phyloP scores from a whole-genome alignment of 30 jellyfish, hydroid and myxozoan genomes.

The Sanderia malayensis region DNA sequence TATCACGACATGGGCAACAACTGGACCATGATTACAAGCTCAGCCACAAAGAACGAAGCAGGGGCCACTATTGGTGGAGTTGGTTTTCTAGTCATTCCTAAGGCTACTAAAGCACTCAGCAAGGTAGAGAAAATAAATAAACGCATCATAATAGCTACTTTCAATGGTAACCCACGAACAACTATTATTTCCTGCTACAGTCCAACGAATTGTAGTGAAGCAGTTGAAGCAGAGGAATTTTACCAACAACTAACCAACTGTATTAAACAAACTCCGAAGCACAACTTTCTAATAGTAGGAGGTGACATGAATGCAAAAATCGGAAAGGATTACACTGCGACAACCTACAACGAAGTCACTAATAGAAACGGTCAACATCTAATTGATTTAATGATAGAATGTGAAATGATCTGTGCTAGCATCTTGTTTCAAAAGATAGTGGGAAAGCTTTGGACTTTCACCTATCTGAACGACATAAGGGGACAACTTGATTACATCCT shows the following conservation, averaged over 20 bases:
- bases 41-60: conserved; percentile 15
- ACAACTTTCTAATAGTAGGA: background rate
- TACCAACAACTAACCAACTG: background rate
- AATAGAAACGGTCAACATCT: too few species aligned
- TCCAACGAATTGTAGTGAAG: background rate
- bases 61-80: conserved; percentile 1
- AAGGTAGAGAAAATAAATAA: background rate
- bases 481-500: too few species aligned
- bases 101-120: background rate
- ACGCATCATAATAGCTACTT: background rate
- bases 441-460: too few species aligned
- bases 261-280: background rate
- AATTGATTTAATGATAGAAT: too few species aligned
- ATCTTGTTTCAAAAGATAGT: too few species aligned
- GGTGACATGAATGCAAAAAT: conserved; percentile 13
- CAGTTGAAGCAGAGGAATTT: background rate
- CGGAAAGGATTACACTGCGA: too few species aligned
- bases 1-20: background rate
- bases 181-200: conserved; percentile 8
- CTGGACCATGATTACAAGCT: conserved; percentile 5
- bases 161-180: conserved; percentile 12
- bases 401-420: too few species aligned
- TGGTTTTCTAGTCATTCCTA: conserved; percentile 4
- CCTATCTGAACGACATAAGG: too few species aligned
- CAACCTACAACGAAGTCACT: too few species aligned